Evolutionary conservation across 2,113 vertebrate species (phyloP).

Genomic region (Hippocampus comes): DNA sequence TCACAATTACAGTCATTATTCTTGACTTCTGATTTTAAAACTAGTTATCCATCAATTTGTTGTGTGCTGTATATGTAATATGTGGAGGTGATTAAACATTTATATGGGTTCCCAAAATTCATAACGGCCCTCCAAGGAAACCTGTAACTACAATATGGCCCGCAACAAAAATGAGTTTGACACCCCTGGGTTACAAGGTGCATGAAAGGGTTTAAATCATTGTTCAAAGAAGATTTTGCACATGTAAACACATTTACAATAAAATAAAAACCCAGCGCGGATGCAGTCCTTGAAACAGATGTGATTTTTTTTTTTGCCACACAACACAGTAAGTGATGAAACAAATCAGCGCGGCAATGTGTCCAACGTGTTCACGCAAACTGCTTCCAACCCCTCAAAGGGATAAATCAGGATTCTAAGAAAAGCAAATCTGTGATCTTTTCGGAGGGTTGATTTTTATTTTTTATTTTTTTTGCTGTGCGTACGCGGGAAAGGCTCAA

Average conservation of each 20-base stretch:
- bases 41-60: too few species aligned
- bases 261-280: background rate
- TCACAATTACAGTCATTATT: too few species aligned
- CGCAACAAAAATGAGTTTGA: too few species aligned
- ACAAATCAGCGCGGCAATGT: constrained; percentile 17
- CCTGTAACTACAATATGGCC: too few species aligned
- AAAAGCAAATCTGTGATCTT: constrained; percentile 47
- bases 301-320: background rate
- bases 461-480: background rate
- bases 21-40: too few species aligned
- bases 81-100: too few species aligned
- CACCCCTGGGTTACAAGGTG: too few species aligned
- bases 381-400: constrained; percentile 36
- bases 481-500: constrained; percentile 17
- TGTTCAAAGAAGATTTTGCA: background rate
- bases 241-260: background rate
- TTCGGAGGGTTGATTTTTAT: background rate
- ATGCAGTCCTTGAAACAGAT: background rate
- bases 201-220: too few species aligned
- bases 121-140: too few species aligned
- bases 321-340: constrained; percentile 30
- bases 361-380: constrained; percentile 36
- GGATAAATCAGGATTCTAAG: constrained; percentile 59
- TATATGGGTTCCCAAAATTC: too few species aligned
- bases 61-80: too few species aligned